Conservation (phyloP, 1,140 invertebrate genomes). For the Uloborus diversus region DNA sequence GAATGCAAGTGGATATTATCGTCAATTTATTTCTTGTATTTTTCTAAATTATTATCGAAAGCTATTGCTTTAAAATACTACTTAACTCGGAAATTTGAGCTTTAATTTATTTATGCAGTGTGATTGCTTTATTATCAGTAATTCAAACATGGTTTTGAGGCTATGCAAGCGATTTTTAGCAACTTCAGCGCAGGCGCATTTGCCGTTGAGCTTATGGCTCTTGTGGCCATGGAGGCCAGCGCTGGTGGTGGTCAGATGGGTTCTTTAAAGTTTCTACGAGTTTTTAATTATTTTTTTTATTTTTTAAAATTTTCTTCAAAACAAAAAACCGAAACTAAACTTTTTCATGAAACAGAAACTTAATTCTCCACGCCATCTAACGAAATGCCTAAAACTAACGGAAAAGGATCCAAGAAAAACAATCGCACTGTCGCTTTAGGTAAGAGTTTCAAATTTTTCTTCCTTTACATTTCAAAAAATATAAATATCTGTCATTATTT, state of each 20-base stretch:
- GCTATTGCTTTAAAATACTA: too few species aligned
- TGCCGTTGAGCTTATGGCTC: conserved; percentile 10
- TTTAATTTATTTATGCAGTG: too few species aligned
- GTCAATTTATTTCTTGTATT: background rate
- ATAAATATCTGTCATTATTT: too few species aligned
- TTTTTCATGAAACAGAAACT: too few species aligned
- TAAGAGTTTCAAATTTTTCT: conserved; percentile 44
- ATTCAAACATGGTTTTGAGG: background rate
- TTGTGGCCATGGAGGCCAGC: conserved; percentile 47
- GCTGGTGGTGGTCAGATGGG: conserved; percentile 34
- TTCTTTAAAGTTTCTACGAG: conserved; percentile 27
- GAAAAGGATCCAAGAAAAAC: conserved; percentile 23
- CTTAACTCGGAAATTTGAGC: too few species aligned
- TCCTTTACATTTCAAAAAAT: too few species aligned
- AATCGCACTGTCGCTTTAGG: conserved; percentile 9
- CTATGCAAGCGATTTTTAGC: background rate
- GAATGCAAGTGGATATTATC: background rate
- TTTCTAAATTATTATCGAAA: background rate
- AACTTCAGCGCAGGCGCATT: conserved; percentile 20
- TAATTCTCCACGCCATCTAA: too few species aligned
- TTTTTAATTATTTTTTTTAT: conserved; percentile 22
- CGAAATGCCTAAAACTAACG: conserved; percentile 35
- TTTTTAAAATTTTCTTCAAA: conserved; percentile 25
- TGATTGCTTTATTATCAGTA: too few species aligned
- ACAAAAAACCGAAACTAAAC: too few species aligned